Base-by-base conservation (phyloP, 1,140 invertebrate genomes). In the Rhagoletis pomonella region DNA sequence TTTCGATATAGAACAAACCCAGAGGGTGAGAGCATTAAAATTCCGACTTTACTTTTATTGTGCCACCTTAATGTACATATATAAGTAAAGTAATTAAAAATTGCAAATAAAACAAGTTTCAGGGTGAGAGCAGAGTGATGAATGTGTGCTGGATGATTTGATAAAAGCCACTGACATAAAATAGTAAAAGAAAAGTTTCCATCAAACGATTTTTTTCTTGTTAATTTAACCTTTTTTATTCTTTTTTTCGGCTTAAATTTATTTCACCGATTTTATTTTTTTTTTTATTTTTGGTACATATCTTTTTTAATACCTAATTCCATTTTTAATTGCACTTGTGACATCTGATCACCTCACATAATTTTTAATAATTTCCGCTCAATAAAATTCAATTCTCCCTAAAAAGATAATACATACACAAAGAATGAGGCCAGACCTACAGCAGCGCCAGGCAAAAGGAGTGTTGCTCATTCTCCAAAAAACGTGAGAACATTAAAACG, bases 401-500 rank as follows among this genome's bases (percentile, higher is more conserved):
- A 77, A 81, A 55, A 81, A 55, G 6, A 50, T 10, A 55, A 3
- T 6, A 55, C 50, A 50, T 5, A 55, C 44, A 55, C 44, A 55
- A 81, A 50, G n/a, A 55, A 81, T 55, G 50, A 47, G 6, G 17
- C 1, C 17, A 55, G 42, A 55, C 44, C 73, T 55, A 81, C 47
- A 81, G n/a, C 47, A 81, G 47, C 47, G 73, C 47, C n/a, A 29
- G 47, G 0, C 44, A 50, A n/a, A n/a, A 81, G 47, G 10, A 42
- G 67, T 6, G 42, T 73, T 73, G 73, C 47, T 19, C 47, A 55
- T 81, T 42, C 73, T 47, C 44, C 4, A 29, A 81, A 55, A 81
- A 81, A 81, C 44, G 47, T 81, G 73, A 81, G 73, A 81, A 81
- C 73, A 81, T 55, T 9, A 55, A 81, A 81, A n/a, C 55, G 9